Evolutionary conservation across 2,888 invertebrate genomes (phyloP), one percentile per base, ranked within the genome.

Genomic region (Microctonus brassicae): DNA sequence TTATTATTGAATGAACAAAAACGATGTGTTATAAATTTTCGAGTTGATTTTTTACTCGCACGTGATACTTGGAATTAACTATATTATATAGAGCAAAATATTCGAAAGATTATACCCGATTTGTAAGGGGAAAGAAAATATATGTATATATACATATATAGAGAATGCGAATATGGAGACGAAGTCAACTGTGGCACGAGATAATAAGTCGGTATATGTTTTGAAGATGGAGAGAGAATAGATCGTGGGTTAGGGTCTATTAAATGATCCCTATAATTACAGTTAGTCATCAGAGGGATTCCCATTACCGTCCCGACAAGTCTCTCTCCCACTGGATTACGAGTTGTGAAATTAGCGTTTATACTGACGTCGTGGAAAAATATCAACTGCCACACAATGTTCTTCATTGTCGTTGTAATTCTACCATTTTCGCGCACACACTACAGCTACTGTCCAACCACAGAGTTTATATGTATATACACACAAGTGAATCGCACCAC

Each of bases 251-350:
- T 76, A 78, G 79, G 79, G 78, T 82, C 82, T 81, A 83, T 83
- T 82, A 82, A 83, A 80, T 81, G 82, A 83, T 83, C 83, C 81
- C 82, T 80, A 83, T 83, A 82, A 83, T 83, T 83, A 82, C 81
- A 82, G 82, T 82, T 80, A 81, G 81, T n/a, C 79, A 79, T n/a
- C 79, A 79, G 79, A 69, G 77, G 74, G 75, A 76, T 79, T 78
- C 78, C 77, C 77, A 79, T 79, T 78, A 77, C 76, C 73, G 73
- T 67, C n/a, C 29, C 42, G 65, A 68, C n/a, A n/a, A n/a, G n/a
- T n/a, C 72, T 70, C 65, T 70, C 74, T 66, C 73, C 73, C 69
- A 73, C 70, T 76, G 79, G 79, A 79, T 79, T 78, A 78, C 79
- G 77, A 78, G 75, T 76, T 76, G 82, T 77, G 80, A 80, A 78